Evolutionary conservation across 92 coral and sea anemone genomes (phyloP).

Genomic region (Pocillopora grandis): DNA sequence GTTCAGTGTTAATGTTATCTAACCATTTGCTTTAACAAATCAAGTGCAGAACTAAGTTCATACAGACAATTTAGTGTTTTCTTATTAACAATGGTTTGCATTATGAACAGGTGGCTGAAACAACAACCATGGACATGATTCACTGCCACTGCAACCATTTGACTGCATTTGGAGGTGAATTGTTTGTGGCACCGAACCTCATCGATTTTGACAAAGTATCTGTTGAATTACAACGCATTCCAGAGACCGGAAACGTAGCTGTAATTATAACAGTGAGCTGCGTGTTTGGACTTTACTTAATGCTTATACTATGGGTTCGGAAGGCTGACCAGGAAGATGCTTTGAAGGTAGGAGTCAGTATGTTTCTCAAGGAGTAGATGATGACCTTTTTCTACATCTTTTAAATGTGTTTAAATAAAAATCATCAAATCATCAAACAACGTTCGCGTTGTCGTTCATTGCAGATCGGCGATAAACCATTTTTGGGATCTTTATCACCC

Average conservation of each 20-base stretch:
- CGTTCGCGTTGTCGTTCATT: neutral
- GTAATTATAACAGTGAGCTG: constrained; percentile 57
- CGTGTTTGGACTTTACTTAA: constrained; percentile 55
- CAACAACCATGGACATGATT: constrained; percentile 25
- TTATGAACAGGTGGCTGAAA: constrained; percentile 52
- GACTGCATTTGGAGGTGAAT: constrained; percentile 74
- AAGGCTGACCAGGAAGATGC: constrained; percentile 60
- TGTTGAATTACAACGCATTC: constrained; percentile 48
- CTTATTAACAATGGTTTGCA: neutral
- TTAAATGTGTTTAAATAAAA: no score
- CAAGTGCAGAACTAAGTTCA: neutral
- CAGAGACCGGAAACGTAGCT: constrained; percentile 70
- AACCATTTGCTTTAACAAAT: no score
- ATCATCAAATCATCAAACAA: neutral
- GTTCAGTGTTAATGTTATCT: no score
- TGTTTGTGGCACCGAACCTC: constrained; percentile 76
- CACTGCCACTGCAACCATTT: constrained; percentile 66
- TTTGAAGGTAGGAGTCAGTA: constrained; percentile 43
- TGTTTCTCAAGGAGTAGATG: no score
- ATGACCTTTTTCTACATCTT: no score
- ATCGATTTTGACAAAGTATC: constrained; percentile 70
- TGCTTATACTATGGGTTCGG: constrained; percentile 69
- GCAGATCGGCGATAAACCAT: constrained; percentile 57
- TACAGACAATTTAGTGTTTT: neutral
- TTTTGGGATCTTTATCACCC: constrained; percentile 41